Evolutionary conservation across 2,797 vertebrate genomes (phyloP).

Genomic region (Xenopus petersii): DNA sequence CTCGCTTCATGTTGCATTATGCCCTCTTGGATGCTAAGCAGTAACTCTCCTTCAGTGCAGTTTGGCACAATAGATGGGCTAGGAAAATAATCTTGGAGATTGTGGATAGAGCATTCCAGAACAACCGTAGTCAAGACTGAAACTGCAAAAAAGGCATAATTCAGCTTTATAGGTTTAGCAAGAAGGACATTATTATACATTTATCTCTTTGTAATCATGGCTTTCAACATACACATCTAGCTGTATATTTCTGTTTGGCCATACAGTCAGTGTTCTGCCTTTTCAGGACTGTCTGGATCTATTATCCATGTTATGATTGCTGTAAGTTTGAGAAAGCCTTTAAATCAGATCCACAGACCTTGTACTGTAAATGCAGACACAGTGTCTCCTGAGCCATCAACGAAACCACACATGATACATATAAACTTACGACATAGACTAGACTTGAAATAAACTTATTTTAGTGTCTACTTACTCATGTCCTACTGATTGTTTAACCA

Average conservation of each 20-base stretch:
- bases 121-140: no score
- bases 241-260: not conserved
- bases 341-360: slow-evolving; percentile 41
- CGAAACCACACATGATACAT: slow-evolving; percentile 54
- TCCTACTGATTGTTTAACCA: slow-evolving; percentile 23
- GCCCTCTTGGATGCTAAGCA: no score
- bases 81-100: no score
- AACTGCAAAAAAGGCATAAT: no score
- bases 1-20: no score
- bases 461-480: slow-evolving; percentile 62
- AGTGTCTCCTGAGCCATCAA: slow-evolving; percentile 51
- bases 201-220: no score
- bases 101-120: no score
- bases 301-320: slow-evolving; percentile 43
- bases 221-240: no score
- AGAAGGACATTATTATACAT: no score
- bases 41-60: no score
- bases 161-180: no score
- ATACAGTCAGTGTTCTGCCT: slow-evolving; percentile 18
- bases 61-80: no score
- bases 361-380: slow-evolving; percentile 48
- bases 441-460: slow-evolving; percentile 59
- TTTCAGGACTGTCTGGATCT: slow-evolving; percentile 35
- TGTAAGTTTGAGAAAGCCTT: slow-evolving; percentile 31
- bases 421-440: slow-evolving; percentile 60